Percentiles rank a stretch among this genome's conserved stretches.
phyloP scores from a whole-genome alignment of 2,113 vertebrate genomes.

The Lycocorax pyrrhopterus region DNA sequence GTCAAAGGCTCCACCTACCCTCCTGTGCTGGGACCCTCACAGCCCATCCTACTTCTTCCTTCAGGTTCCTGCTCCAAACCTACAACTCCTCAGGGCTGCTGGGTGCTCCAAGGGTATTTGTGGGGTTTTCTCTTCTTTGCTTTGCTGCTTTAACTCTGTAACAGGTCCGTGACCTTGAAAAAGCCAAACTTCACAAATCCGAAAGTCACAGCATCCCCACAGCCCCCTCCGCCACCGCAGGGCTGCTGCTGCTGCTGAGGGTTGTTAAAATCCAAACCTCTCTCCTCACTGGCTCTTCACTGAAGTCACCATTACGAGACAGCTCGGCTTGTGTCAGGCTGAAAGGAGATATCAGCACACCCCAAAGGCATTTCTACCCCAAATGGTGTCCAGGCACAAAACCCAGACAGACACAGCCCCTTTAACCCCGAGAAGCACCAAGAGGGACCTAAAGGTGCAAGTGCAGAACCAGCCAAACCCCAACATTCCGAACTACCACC shows the following conservation, averaged over 20 bases:
- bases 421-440: not conserved
- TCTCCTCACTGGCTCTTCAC: not conserved
- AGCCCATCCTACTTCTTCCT: not conserved
- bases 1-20: not conserved
- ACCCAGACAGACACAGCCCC: not conserved
- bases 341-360: not conserved
- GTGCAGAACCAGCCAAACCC: not conserved
- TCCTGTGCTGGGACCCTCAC: not conserved
- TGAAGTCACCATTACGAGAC: not conserved
- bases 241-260: fast-evolving
- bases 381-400: not conserved
- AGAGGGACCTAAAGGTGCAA: not conserved
- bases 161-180: not conserved
- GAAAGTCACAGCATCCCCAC: not conserved
- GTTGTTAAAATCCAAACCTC: not conserved
- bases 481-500: not conserved
- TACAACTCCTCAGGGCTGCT: not conserved
- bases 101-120: not conserved
- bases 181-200: not conserved
- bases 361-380: not conserved
- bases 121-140: not conserved
- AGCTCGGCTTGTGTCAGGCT: not conserved
- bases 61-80: not conserved
- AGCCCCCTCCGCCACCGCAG: not conserved
- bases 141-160: not conserved